phyloP scores from a whole-genome alignment of 1,140 invertebrate species.

The Papilio polyxenes region DNA sequence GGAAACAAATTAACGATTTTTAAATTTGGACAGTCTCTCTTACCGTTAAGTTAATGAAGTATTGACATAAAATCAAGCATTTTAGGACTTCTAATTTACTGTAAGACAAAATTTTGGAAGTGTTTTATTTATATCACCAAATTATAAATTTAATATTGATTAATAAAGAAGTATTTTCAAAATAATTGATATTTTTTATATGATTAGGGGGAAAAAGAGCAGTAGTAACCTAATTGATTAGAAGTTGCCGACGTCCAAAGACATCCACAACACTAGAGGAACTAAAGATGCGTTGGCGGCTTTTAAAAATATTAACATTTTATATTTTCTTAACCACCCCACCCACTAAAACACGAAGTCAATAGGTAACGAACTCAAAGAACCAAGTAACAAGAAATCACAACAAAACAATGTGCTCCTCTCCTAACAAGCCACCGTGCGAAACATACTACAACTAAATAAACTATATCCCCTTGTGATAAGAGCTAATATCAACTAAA shows the following conservation, averaged over 20 bases:
- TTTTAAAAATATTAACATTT: neutral
- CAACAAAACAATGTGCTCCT: slow-evolving; percentile 61
- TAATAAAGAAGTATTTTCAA: no score
- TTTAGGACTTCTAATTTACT: no score
- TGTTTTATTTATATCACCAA: no score
- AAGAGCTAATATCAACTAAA: slow-evolving; percentile 41
- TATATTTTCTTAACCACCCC: slow-evolving; percentile 20
- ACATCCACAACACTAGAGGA: no score
- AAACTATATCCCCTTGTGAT: slow-evolving; percentile 37
- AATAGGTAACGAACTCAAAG: slow-evolving; percentile 56
- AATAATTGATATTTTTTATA: no score
- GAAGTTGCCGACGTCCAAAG: no score
- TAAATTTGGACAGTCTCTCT: neutral
- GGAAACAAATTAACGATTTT: slow-evolving; percentile 33
- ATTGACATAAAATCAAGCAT: no score
- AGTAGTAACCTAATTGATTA: no score
- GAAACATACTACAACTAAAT: slow-evolving; percentile 46
- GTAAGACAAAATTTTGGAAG: no score
- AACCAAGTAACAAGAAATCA: slow-evolving; percentile 57
- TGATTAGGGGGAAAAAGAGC: no score
- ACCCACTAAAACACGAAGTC: slow-evolving; percentile 55
- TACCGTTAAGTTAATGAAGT: slow-evolving; percentile 1
- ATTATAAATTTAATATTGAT: no score
- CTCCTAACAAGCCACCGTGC: slow-evolving; percentile 62
- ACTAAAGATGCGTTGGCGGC: neutral